Conservation (phyloP, 1,140 invertebrate species). For the Lycorma delicatula region DNA sequence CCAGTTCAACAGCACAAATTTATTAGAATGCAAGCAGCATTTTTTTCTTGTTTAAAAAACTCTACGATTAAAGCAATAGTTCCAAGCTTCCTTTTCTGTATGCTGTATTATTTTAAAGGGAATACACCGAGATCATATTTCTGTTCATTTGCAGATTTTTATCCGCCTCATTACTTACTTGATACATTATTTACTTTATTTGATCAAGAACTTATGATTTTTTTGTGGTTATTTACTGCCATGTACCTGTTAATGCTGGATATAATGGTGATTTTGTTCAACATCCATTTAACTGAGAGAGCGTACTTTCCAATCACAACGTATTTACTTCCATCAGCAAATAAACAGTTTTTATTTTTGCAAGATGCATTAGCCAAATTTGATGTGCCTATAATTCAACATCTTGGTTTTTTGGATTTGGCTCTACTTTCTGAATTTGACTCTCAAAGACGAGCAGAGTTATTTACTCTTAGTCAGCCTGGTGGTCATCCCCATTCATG, state of each 20-base stretch:
- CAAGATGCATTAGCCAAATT: conserved; percentile 45
- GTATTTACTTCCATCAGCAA: not conserved
- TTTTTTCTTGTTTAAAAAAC: conserved; percentile 45
- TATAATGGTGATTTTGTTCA: conserved; percentile 56
- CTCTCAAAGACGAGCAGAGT: conserved; percentile 42
- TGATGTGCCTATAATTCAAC: conserved; percentile 54
- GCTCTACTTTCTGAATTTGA: conserved; percentile 50
- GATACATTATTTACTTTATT: conserved; percentile 44
- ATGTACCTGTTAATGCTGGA: conserved; percentile 57
- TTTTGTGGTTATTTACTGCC: conserved; percentile 55
- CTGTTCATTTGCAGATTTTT: conserved; percentile 40
- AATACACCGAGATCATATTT: conserved; percentile 38
- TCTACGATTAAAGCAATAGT: conserved; percentile 47
- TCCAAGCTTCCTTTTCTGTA: conserved; percentile 49
- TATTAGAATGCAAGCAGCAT: conserved; percentile 48
- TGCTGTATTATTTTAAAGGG: conserved; percentile 49
- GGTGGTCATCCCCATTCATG: conserved; percentile 71
- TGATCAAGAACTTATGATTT: conserved; percentile 46
- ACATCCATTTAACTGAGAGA: conserved; percentile 42
- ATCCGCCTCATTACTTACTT: conserved; percentile 43
- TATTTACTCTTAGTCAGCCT: conserved; percentile 65
- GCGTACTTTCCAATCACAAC: conserved; percentile 13
- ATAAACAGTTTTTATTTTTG: conserved; percentile 36
- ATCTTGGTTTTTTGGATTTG: conserved; percentile 60
- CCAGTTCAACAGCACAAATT: conserved; percentile 57